These are phyloP conservation scores for Parnassius mnemosyne DNA, from an alignment of 2,888 invertebrate genomes.

Conservation along the genomic window DNA sequence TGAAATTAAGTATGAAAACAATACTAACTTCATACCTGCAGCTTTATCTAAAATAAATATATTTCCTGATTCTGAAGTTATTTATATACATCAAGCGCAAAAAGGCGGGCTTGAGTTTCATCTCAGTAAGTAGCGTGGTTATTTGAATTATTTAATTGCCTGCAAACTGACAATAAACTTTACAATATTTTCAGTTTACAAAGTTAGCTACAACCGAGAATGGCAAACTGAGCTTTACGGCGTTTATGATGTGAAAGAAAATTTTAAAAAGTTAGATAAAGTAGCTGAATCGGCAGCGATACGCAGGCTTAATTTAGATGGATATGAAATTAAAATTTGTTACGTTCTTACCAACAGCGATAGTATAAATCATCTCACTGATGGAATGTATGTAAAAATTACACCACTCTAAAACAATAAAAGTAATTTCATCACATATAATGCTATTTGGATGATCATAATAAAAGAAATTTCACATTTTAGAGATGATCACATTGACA, in stretches of 20 bases:
- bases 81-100: conserved; percentile 7
- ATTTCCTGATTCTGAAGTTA: conserved; percentile 47
- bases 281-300: conserved; percentile 47
- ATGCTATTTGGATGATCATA: too few species aligned
- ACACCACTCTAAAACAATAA: too few species aligned
- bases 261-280: conserved; percentile 40
- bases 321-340: conserved; percentile 71
- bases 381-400: conserved; percentile 72
- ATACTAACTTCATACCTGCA: conserved; percentile 38
- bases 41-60: conserved; percentile 43
- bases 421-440: too few species aligned
- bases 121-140: conserved; percentile 17
- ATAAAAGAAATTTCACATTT: conserved; percentile 28
- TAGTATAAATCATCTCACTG: conserved; percentile 80
- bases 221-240: conserved; percentile 59
- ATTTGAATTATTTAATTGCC: too few species aligned
- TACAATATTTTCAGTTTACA: conserved; percentile 40
- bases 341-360: conserved; percentile 82
- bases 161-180: too few species aligned
- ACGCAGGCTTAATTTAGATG: conserved; percentile 69
- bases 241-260: conserved; percentile 45
- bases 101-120: conserved; percentile 7
- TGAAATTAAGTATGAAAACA: conserved; percentile 24
- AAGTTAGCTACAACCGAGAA: conserved; percentile 41
- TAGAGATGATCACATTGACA: conserved; percentile 78